Evolutionary conservation across 2,113 vertebrate species (phyloP).

Genomic region (Oreochromis aureus): DNA sequence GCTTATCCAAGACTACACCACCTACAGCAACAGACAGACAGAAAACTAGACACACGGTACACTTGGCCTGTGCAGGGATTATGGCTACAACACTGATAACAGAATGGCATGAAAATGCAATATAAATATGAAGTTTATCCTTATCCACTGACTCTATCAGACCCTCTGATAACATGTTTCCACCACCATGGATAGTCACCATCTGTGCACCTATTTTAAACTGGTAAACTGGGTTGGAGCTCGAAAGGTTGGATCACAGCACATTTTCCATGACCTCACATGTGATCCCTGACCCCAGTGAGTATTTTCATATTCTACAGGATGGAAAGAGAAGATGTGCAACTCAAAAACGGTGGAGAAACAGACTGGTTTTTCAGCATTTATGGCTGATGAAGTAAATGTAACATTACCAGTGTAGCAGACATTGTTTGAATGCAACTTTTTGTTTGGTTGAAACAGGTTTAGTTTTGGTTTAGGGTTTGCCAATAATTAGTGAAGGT

Average conservation of each 20-base stretch:
- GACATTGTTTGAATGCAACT: background rate
- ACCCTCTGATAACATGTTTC: background rate
- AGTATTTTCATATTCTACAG: background rate
- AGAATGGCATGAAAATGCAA: background rate
- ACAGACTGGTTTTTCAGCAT: background rate
- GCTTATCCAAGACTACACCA: conserved; percentile 87
- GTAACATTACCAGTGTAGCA: background rate
- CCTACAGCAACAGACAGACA: conserved; percentile 60
- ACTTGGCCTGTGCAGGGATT: background rate
- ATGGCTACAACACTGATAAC: background rate
- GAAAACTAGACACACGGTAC: background rate
- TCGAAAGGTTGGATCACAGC: background rate
- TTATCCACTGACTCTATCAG: too few species aligned
- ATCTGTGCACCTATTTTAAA: background rate
- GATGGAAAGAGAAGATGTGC: background rate
- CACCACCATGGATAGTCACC: background rate
- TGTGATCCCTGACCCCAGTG: background rate
- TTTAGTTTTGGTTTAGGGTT: fast-evolving
- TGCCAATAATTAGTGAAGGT: fast-evolving
- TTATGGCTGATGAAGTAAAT: background rate
- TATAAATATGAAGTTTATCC: background rate
- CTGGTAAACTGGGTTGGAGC: background rate
- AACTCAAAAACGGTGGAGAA: background rate
- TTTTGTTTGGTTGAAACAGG: background rate
- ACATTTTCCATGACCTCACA: background rate